Evolutionary conservation across 2,888 invertebrate genomes (phyloP).

Genomic region (Tupiocoris notatus): DNA sequence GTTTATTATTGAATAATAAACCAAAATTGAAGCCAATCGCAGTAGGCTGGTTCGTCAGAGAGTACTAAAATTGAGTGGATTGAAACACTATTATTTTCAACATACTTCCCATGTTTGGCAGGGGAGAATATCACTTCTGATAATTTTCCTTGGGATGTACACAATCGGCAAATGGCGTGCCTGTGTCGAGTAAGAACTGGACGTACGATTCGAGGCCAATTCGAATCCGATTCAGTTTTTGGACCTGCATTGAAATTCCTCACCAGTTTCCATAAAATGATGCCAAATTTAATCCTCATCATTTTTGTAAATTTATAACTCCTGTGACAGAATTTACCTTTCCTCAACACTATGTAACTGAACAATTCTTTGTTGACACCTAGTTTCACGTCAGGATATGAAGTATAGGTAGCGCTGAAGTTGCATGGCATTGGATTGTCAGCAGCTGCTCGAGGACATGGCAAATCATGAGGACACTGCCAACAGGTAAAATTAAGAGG

Average conservation of each 20-base stretch:
- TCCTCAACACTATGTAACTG: slow-evolving; percentile 78
- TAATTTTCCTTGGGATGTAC: slow-evolving; percentile 70
- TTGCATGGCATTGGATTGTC: background rate
- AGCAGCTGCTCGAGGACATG: slow-evolving; percentile 65
- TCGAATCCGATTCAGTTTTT: slow-evolving; percentile 54
- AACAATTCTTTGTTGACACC: slow-evolving; percentile 60
- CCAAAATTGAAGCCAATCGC: too few species aligned
- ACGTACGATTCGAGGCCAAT: slow-evolving; percentile 79
- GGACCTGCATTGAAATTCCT: too few species aligned
- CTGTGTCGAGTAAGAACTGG: slow-evolving; percentile 67
- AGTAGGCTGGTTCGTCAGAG: too few species aligned
- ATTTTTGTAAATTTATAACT: background rate
- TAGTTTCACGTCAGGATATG: slow-evolving; percentile 9
- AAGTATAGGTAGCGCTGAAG: slow-evolving; percentile 5
- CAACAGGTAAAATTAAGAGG: too few species aligned
- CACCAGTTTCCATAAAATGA: too few species aligned
- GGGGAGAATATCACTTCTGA: slow-evolving; percentile 75
- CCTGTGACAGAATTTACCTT: too few species aligned
- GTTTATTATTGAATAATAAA: too few species aligned
- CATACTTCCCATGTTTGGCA: slow-evolving; percentile 71
- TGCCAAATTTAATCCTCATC: too few species aligned
- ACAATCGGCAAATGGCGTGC: slow-evolving; percentile 75
- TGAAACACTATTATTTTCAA: slow-evolving; percentile 46
- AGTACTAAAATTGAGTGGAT: too few species aligned
- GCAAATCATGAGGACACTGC: slow-evolving; percentile 79